Percentiles rank a stretch among this genome's conserved stretches.
These are phyloP conservation scores for Stegophylla sp. DNA, from an alignment of 2,888 invertebrate genomes.

Conservation along the genomic window DNA sequence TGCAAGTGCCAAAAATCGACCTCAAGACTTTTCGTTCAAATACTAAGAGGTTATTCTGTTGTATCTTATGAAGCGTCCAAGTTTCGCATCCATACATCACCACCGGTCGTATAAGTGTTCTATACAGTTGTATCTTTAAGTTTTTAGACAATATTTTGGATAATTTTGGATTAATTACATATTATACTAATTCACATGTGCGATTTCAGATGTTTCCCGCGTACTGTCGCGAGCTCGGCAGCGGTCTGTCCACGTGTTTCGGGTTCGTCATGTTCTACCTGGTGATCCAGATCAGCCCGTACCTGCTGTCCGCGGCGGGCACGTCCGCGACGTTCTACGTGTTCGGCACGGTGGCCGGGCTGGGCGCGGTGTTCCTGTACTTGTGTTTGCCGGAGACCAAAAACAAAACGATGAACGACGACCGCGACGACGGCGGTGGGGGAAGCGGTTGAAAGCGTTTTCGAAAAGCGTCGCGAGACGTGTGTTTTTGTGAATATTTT, in stretches of 20 bases:
- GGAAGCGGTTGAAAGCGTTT: background rate
- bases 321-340: constrained; percentile 71
- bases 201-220: constrained; percentile 67
- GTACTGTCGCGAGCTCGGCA: constrained; percentile 71
- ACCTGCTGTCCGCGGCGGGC: constrained; percentile 70
- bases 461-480: background rate
- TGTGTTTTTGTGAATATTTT: background rate
- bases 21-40: too few relatives aligned
- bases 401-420: constrained; percentile 67
- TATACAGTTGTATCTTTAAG: too few relatives aligned
- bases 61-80: too few relatives aligned
- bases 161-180: too few relatives aligned
- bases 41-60: too few relatives aligned
- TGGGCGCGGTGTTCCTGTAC: constrained; percentile 70
- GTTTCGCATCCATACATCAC: too few relatives aligned
- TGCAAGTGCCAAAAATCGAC: too few relatives aligned
- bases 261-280: constrained; percentile 72
- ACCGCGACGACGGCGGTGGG: background rate
- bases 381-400: constrained; percentile 75
- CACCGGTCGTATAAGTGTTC: too few relatives aligned
- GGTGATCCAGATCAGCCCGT: constrained; percentile 74
- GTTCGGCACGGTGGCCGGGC: constrained; percentile 70
- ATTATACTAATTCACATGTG: too few relatives aligned
- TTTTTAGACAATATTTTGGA: too few relatives aligned
- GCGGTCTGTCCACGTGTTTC: constrained; percentile 73